These are phyloP conservation scores for Stercorarius parasiticus DNA, from an alignment of 2,113 vertebrate species.

Conservation along the genomic window DNA sequence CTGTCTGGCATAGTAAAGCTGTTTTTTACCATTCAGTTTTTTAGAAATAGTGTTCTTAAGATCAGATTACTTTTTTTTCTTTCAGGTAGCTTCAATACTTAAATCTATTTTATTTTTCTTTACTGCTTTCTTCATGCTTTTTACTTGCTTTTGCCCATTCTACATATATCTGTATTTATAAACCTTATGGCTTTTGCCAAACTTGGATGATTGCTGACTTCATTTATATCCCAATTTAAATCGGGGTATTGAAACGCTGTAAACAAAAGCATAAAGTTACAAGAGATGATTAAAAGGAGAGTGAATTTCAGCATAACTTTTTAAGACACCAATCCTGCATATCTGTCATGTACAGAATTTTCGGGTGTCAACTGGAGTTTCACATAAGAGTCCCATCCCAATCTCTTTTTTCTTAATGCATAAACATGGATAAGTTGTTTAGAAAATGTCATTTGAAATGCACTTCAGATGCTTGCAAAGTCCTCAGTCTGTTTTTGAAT, in stretches of 20 bases:
- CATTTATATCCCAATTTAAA: not conserved
- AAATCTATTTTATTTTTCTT: not conserved
- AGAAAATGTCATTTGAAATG: not conserved
- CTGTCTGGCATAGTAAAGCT: not conserved
- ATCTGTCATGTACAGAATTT: not conserved
- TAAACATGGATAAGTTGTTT: not conserved
- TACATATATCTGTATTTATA: not conserved
- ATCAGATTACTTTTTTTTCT: not conserved
- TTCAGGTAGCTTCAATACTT: not conserved
- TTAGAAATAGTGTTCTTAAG: not conserved
- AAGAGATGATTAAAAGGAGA: not conserved
- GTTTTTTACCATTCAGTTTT: not conserved
- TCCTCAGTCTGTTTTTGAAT: slow-evolving; percentile 1
- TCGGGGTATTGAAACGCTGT: not conserved
- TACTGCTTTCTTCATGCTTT: not conserved
- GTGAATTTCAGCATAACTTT: not conserved
- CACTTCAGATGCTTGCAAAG: not conserved
- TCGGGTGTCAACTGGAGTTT: not conserved
- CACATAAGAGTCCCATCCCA: not conserved
- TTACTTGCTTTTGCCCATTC: not conserved
- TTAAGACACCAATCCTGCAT: not conserved
- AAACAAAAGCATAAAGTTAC: not conserved
- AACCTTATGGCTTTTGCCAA: not conserved
- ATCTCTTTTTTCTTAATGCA: not conserved
- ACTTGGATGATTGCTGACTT: not conserved